phyloP scores from a whole-genome alignment of 2,888 invertebrate species.

The Agrotis clavis region DNA sequence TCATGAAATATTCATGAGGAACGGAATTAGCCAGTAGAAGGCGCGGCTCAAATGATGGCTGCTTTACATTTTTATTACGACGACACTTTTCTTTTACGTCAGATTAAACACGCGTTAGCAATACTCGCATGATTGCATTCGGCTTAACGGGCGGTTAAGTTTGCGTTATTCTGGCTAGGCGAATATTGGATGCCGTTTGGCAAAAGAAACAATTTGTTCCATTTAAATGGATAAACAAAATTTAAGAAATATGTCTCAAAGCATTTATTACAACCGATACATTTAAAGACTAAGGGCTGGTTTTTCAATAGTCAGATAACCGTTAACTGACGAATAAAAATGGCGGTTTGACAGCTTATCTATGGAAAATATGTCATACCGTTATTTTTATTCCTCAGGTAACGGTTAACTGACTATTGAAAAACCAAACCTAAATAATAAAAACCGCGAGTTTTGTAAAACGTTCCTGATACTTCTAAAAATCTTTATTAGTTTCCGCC shows the following conservation, averaged over 20 bases:
- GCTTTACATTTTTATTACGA: constrained; percentile 78
- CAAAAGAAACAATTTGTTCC: constrained; percentile 7
- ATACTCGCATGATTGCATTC: constrained; percentile 25
- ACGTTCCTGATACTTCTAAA: no score
- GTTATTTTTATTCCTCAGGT: no score
- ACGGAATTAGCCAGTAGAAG: constrained; percentile 72
- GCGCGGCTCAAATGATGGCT: constrained; percentile 65
- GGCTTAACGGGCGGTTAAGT: constrained; percentile 16
- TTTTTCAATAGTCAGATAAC: no score
- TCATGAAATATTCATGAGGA: constrained; percentile 80
- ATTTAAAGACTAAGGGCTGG: no score
- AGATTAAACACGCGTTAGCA: constrained; percentile 50
- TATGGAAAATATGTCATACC: no score
- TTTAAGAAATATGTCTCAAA: background rate
- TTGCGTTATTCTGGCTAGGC: background rate
- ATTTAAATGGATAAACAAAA: constrained; percentile 16
- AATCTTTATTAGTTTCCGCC: no score
- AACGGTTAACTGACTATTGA: no score
- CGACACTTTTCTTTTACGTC: constrained; percentile 66
- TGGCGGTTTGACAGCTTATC: no score
- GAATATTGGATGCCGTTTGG: constrained; percentile 2
- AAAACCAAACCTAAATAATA: no score
- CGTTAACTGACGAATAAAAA: no score
- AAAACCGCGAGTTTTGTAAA: no score
- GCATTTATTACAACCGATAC: background rate